Evolutionary conservation across 2,797 vertebrate genomes (phyloP).

Genomic region (Tapera naevia): DNA sequence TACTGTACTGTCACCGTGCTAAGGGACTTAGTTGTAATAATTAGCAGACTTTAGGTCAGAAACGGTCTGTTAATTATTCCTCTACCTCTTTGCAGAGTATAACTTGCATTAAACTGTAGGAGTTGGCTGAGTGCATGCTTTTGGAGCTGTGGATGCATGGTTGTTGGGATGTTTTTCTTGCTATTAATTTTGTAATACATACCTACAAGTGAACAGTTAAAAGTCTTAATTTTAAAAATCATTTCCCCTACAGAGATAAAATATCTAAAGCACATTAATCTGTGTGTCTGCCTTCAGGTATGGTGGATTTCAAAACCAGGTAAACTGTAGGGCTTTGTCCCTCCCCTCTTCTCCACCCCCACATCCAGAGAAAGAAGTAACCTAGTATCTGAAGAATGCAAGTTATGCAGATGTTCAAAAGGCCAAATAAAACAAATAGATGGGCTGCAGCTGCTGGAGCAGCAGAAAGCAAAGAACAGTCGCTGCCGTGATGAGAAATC

Average conservation of each 20-base stretch:
- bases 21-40: neutral
- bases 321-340: neutral
- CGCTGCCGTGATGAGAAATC: neutral
- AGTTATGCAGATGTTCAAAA: slow-evolving; percentile 70
- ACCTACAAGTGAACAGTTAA: neutral
- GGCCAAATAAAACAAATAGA: slow-evolving; percentile 72
- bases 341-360: slow-evolving; percentile 8
- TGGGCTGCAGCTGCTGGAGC: slow-evolving; percentile 56
- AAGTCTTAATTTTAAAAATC: neutral
- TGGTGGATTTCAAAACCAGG: slow-evolving; percentile 42
- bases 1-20: neutral
- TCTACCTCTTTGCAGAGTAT: neutral
- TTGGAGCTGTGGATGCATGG: neutral
- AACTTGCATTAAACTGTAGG: neutral
- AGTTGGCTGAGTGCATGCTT: neutral
- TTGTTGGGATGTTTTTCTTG: neutral
- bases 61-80: neutral
- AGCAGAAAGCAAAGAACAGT: slow-evolving; percentile 14
- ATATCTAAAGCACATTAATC: neutral
- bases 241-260: neutral
- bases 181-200: neutral
- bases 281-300: neutral
- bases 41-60: slow-evolving; percentile 15
- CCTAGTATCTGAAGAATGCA: slow-evolving; percentile 66
- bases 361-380: slow-evolving; percentile 55